Conservation (phyloP, 2,113 vertebrate species). For the Alouatta palliata region DNA sequence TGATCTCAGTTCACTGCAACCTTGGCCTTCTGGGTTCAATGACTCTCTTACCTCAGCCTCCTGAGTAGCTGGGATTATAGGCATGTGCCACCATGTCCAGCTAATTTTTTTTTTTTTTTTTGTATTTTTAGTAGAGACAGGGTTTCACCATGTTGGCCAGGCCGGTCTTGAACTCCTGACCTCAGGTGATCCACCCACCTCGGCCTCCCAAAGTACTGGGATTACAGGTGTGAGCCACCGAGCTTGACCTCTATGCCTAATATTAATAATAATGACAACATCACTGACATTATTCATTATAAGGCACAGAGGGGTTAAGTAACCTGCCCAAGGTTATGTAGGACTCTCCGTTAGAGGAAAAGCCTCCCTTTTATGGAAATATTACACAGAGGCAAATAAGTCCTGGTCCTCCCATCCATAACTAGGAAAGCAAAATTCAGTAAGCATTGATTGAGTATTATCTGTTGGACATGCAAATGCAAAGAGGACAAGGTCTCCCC, state of each 20-base stretch:
- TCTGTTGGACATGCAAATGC: background rate
- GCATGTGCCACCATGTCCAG: too few relatives aligned
- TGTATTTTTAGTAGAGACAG: too few relatives aligned
- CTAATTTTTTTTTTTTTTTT: too few relatives aligned
- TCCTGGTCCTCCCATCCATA: background rate
- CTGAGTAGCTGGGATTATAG: too few relatives aligned
- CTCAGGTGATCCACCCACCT: too few relatives aligned
- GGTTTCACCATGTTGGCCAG: too few relatives aligned
- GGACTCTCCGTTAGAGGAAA: background rate
- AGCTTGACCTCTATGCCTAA: background rate
- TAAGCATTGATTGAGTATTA: background rate
- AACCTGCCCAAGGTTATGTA: background rate
- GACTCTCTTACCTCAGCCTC: too few relatives aligned
- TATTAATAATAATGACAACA: background rate
- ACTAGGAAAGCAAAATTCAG: background rate
- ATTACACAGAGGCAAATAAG: background rate
- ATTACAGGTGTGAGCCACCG: too few relatives aligned
- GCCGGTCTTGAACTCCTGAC: too few relatives aligned
- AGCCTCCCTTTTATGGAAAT: conserved; percentile 34
- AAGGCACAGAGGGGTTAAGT: background rate
- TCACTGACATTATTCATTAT: background rate
- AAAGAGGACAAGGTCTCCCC: background rate
- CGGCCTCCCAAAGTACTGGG: too few relatives aligned
- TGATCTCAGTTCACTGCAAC: too few relatives aligned
- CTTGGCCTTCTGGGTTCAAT: too few relatives aligned